Evolutionary conservation across 1,140 invertebrate species (phyloP).

Genomic region (Meloidogyne hapla): DNA sequence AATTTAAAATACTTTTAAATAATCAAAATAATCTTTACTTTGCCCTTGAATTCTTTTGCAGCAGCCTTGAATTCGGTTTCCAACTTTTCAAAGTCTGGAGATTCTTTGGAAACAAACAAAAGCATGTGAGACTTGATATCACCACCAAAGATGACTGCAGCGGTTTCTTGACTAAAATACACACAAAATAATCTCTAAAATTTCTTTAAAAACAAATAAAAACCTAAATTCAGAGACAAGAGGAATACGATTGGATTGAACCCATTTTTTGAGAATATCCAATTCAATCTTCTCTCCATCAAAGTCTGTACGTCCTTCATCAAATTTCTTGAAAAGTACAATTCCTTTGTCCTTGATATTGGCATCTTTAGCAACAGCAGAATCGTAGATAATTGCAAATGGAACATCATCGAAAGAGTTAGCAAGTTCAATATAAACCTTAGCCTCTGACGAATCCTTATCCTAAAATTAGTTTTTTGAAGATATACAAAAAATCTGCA

Average conservation of each 20-base stretch:
- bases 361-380: constrained; percentile 74
- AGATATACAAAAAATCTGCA: background rate
- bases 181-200: background rate
- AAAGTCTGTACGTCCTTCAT: constrained; percentile 82
- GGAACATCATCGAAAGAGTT: constrained; percentile 79
- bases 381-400: constrained; percentile 81
- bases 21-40: constrained; percentile 9
- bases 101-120: constrained; percentile 83
- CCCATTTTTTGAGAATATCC: constrained; percentile 78
- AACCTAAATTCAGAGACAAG: constrained; percentile 86
- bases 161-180: constrained; percentile 84
- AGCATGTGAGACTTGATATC: constrained; percentile 93
- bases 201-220: background rate
- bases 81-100: constrained; percentile 75
- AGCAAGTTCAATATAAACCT: constrained; percentile 80
- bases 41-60: constrained; percentile 79
- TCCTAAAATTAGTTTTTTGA: constrained; percentile 9
- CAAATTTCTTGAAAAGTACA: constrained; percentile 89
- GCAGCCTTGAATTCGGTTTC: constrained; percentile 70
- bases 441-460: constrained; percentile 75
- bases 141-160: constrained; percentile 94
- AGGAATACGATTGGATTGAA: constrained; percentile 80
- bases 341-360: constrained; percentile 73
- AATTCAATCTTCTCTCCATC: constrained; percentile 72
- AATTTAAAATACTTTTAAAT: background rate